phyloP scores from a whole-genome alignment of 2,113 vertebrate species.

The Candoia aspera region DNA sequence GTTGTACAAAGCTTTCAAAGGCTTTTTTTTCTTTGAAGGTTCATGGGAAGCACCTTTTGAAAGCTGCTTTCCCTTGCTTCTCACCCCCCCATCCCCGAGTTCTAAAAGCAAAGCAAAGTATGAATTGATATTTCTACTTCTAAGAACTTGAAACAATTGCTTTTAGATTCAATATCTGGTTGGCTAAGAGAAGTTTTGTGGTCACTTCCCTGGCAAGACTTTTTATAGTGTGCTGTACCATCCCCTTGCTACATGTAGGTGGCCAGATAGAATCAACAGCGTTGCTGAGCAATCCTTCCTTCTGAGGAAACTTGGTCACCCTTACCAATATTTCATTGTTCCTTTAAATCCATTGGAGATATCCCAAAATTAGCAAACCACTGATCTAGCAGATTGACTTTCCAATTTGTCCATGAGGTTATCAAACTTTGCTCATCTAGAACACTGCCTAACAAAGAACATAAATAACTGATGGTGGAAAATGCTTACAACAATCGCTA shows the following conservation, averaged over 20 bases:
- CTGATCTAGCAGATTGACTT: neutral
- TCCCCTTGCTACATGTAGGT: neutral
- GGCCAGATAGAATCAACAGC: neutral
- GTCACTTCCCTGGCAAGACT: neutral
- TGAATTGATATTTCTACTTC: too few species aligned
- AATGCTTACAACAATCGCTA: conserved; percentile 21
- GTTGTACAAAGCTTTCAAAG: neutral
- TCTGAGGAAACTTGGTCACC: neutral
- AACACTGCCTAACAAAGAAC: neutral
- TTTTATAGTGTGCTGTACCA: neutral
- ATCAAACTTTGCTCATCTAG: neutral
- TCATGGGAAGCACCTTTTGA: neutral
- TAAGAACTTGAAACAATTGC: too few species aligned
- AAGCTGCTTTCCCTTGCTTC: too few species aligned
- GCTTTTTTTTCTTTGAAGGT: neutral
- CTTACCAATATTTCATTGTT: neutral
- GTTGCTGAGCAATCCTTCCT: neutral
- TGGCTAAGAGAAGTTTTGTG: neutral
- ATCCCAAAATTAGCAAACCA: neutral
- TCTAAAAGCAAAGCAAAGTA: too few species aligned
- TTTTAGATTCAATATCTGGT: too few species aligned
- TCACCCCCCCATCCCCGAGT: too few species aligned
- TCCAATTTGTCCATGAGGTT: neutral
- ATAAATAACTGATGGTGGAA: conserved; percentile 24
- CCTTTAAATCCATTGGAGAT: neutral